phyloP scores from a whole-genome alignment of 2,888 invertebrate genomes.

The Caenorhabditis zanzibari region DNA sequence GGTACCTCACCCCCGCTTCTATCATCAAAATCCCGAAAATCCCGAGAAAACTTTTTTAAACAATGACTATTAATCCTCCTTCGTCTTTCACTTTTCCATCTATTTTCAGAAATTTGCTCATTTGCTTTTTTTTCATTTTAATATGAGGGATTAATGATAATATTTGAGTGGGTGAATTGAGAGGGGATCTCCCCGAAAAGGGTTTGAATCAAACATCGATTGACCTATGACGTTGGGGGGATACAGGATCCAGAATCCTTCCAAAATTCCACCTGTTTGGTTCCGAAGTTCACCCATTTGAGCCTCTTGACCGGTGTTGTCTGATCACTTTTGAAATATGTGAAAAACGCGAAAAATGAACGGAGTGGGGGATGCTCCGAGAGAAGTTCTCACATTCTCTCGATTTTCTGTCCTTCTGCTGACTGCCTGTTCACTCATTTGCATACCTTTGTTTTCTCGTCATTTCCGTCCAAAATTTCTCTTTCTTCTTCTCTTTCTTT shows the following conservation, averaged over 20 bases:
- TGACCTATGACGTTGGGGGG: not conserved
- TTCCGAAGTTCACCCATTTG: not conserved
- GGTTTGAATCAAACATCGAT: slow-evolving; percentile 23
- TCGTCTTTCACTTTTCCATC: not conserved
- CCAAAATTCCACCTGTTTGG: not conserved
- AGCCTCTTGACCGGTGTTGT: slow-evolving; percentile 19
- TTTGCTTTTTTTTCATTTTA: no score
- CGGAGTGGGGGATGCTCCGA: not conserved
- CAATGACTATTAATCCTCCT: slow-evolving; percentile 1
- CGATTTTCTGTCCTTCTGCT: slow-evolving; percentile 2
- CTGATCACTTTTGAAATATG: slow-evolving; percentile 51
- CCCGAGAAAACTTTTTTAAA: not conserved
- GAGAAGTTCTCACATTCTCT: slow-evolving; percentile 34
- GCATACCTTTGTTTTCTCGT: slow-evolving; percentile 50
- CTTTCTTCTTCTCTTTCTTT: slow-evolving; percentile 1
- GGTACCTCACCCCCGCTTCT: not conserved
- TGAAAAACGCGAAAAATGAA: slow-evolving; percentile 55
- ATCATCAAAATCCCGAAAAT: not conserved
- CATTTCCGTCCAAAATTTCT: slow-evolving; percentile 48
- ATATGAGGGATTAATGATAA: not conserved
- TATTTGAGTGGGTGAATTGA: slow-evolving; percentile 5
- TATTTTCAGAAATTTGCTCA: slow-evolving; percentile 5
- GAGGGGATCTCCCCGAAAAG: not conserved
- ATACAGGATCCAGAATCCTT: not conserved
- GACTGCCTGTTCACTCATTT: slow-evolving; percentile 27